phyloP scores from a whole-genome alignment of 2,113 vertebrate species.

The Silurus glanis region DNA sequence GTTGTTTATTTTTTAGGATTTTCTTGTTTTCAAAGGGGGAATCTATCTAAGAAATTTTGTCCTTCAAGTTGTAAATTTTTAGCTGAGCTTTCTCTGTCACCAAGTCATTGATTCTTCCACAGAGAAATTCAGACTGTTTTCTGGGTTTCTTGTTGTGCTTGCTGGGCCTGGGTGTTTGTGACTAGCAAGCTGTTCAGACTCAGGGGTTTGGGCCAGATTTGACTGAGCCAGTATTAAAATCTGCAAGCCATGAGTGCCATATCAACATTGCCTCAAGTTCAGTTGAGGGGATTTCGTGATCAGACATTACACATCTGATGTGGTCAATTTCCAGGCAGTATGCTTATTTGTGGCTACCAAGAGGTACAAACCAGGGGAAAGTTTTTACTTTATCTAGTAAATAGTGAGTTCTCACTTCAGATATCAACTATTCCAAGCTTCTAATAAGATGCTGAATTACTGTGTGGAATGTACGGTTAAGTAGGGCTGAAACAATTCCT shows the following conservation, averaged over 20 bases:
- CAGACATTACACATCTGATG: background rate
- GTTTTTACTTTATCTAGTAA: background rate
- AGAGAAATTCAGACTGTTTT: slow-evolving; percentile 1
- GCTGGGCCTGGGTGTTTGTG: background rate
- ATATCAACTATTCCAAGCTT: background rate
- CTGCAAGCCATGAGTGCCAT: background rate
- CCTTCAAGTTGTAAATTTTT: background rate
- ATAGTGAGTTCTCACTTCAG: background rate
- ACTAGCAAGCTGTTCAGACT: background rate
- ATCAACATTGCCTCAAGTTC: background rate
- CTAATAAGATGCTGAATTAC: background rate
- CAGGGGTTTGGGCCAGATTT: background rate
- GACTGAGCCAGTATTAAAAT: background rate
- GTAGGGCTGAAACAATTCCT: too few relatives aligned
- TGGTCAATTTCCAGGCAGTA: background rate
- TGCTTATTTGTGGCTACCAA: background rate
- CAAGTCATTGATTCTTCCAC: background rate
- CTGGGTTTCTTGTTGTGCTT: background rate
- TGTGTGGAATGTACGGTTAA: background rate
- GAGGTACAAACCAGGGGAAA: background rate
- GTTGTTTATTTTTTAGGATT: background rate
- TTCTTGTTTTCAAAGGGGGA: background rate
- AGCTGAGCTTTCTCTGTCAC: background rate
- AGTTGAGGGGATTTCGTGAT: background rate
- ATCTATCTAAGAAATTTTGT: background rate